Evolutionary conservation across 2,888 invertebrate genomes (phyloP), one percentile per base, ranked within the genome.

Genomic region (Mycalesis mineus): DNA sequence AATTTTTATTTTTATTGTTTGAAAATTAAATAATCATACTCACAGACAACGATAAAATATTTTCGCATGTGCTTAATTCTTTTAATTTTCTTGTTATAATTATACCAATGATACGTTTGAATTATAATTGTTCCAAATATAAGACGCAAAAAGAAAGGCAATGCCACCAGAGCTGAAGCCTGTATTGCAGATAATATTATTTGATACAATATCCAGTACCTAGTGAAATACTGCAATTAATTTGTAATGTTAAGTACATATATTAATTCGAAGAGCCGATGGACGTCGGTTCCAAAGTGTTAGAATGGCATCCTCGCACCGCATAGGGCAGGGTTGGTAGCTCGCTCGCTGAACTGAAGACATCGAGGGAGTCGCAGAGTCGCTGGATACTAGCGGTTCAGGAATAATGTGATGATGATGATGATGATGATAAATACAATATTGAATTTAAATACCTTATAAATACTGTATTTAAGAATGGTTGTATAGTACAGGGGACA

Each of bases 1-100:
- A n/a, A n/a, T n/a, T n/a, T n/a, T n/a, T n/a, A n/a, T n/a, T n/a
- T n/a, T n/a, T n/a, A n/a, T n/a, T n/a, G n/a, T n/a, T n/a, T n/a
- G n/a, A n/a, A n/a, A n/a, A n/a, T n/a, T n/a, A 22, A 22, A 22
- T 22, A 22, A 2, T 2, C 5, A 65, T 77, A 73, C 88, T 85
- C 78, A 89, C 92, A 81, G 60, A 93, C 74, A 68, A 88, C 72
- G 22, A 86, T 78, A 52, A 84, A 80, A 70, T 83, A 85, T 75
- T 86, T 88, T 55, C 83, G 74, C 3, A 86, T 71, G 58, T 82
- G 63, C 56, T 77, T 78, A 48, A 84, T 77, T 53, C 70, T 72
- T 56, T 67, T 77, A 1, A 77, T 49, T 59, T 70, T 71, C 1
- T 68, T 59, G 22, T 71, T 82, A 54, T 82, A 70, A 65, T 78